Evolutionary conservation across 2,888 invertebrate species (phyloP).

Genomic region (Sphinx pinastri): DNA sequence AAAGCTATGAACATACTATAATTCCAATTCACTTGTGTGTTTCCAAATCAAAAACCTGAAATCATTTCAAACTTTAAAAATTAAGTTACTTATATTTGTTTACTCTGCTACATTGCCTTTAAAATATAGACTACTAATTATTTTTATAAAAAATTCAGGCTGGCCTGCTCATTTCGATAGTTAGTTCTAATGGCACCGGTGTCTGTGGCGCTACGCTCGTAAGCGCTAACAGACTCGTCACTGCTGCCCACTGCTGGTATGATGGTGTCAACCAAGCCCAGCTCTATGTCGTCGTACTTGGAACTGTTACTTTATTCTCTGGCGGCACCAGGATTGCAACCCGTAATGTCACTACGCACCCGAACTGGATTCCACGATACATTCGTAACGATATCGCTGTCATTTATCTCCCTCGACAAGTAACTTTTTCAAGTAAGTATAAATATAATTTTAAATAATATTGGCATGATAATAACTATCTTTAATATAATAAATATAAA

Average conservation of each 20-base stretch:
- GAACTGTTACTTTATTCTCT: conserved; percentile 50
- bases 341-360: conserved; percentile 49
- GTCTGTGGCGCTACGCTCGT: conserved; percentile 62
- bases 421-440: conserved; percentile 49
- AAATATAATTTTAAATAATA: conserved; percentile 15
- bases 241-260: conserved; percentile 70
- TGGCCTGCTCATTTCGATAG: conserved; percentile 49
- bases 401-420: conserved; percentile 47
- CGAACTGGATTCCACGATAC: conserved; percentile 51
- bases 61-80: too few species aligned
- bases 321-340: conserved; percentile 55
- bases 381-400: conserved; percentile 58
- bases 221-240: conserved; percentile 46
- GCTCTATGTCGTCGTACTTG: conserved; percentile 57
- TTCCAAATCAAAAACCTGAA: too few species aligned
- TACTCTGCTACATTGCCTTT: too few species aligned
- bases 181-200: conserved; percentile 43
- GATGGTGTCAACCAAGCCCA: conserved; percentile 61
- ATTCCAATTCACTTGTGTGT: too few species aligned
- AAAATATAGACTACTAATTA: neutral
- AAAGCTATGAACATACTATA: too few species aligned
- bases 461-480: too few species aligned
- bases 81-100: too few species aligned
- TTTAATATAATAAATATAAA: too few species aligned
- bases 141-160: conserved; percentile 41